Evolutionary conservation across 1,140 invertebrate genomes (phyloP).

Genomic region (Drosophila pseudoobscura): DNA sequence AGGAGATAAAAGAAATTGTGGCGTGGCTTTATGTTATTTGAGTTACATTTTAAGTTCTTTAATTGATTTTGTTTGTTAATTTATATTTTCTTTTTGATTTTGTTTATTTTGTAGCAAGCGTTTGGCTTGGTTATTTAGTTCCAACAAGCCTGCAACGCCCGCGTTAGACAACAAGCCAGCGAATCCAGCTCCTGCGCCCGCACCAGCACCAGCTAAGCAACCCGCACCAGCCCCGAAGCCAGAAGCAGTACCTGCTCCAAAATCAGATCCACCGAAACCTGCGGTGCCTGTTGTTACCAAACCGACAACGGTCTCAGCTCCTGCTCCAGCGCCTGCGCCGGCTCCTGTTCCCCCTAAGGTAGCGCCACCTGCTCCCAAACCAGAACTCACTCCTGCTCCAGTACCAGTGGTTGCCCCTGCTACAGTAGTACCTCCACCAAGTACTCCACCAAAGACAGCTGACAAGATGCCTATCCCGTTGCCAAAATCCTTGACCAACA

Average conservation of each 20-base stretch:
- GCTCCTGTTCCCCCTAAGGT: conserved; percentile 26
- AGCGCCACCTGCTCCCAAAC: conserved; percentile 33
- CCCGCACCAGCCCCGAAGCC: conserved; percentile 43
- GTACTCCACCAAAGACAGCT: conserved; percentile 43
- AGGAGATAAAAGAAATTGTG: not conserved
- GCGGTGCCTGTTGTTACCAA: conserved; percentile 35
- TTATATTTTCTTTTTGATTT: conserved; percentile 29
- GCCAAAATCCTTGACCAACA: conserved; percentile 62
- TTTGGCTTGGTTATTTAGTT: conserved; percentile 77
- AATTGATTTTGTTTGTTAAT: conserved; percentile 28
- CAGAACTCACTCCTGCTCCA: conserved; percentile 11
- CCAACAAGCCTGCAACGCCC: conserved; percentile 61
- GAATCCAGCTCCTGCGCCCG: conserved; percentile 33
- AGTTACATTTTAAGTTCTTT: conserved; percentile 29
- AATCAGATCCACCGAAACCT: conserved; percentile 33
- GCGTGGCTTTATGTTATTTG: conserved; percentile 16
- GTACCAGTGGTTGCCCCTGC: conserved; percentile 35
- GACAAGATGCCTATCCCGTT: conserved; percentile 72
- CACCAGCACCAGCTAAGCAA: conserved; percentile 18
- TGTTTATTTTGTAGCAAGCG: conserved; percentile 70
- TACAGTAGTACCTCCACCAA: conserved; percentile 26
- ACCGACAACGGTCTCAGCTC: conserved; percentile 13
- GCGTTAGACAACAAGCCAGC: conserved; percentile 72
- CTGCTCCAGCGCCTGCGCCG: conserved; percentile 23
- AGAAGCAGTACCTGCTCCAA: conserved; percentile 9